Base-by-base conservation (phyloP, 2,113 vertebrate species). In the Athene noctua region DNA sequence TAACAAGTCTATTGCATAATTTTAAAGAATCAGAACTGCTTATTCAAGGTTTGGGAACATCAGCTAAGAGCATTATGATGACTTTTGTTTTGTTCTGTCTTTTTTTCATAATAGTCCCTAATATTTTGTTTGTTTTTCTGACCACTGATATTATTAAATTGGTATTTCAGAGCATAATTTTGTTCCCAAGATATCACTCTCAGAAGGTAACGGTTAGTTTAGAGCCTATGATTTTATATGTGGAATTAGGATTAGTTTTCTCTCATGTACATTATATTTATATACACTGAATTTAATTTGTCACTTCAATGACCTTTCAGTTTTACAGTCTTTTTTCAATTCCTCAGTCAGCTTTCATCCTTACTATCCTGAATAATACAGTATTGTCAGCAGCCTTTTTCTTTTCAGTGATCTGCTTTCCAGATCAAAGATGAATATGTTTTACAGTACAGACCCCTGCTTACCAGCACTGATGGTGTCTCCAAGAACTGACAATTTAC, bases 181-280 rank as follows among this genome's bases (percentile, higher is more conserved):
- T 90, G 92, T 88, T 6, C 5, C 21, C 16, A 80, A 74, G 59
- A 59, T 86, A 92, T 5, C 59, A 74, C 13, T 74, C 38, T 67
- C 52, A 55, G 47, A 47, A 95, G 5, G 15, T 71, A 86, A 91
- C 74, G 20, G 42, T 81, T 92, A 80, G 42, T 67, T 96, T 59
- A 84, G 21, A 91, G 12, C 27, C 80, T 83, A 30, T 71, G 86
- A 86, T 91, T 94, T 94, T 89, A 30, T 78, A 42, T 81, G 63
- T 74, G 42, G 91, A 86, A 94, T 91, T 94, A 84, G 26, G 63
- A 71, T 74, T 92, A 42, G 18, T 97, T 92, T 92, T 70, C 63
- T 92, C 29, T 32, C 17, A 47, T 47, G 10, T 51, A 38, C 34
- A 59, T 81, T 0, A 38, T 36, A 38, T 92, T 86, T 90, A 65